A percentile compares a stretch with the other conserved stretches of the same genome.
Evolutionary conservation across 2,113 vertebrate genomes (phyloP).

Genomic region (Tupaia chinensis): DNA sequence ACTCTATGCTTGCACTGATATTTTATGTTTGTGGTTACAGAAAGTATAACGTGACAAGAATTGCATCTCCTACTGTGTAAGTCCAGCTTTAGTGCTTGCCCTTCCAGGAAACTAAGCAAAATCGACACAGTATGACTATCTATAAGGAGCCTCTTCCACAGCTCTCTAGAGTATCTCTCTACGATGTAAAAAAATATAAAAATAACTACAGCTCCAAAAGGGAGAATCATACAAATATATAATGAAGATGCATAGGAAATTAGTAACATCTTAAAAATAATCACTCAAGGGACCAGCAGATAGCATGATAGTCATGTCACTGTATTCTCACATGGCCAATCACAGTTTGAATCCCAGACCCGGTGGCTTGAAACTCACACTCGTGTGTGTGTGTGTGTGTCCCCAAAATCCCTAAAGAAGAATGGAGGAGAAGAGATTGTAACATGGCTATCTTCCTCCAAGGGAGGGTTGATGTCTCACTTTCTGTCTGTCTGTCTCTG

Average conservation of each 20-base stretch:
- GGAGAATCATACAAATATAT: neutral
- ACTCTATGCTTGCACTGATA: neutral
- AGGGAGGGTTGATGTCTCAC: no score
- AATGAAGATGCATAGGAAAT: conserved; percentile 28
- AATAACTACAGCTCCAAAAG: neutral
- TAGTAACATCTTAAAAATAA: conserved; percentile 22
- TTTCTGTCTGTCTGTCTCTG: no score
- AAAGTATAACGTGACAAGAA: neutral
- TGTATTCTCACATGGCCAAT: no score
- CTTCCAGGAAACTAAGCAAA: neutral
- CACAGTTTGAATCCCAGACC: no score
- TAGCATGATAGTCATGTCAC: no score
- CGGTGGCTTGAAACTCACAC: no score
- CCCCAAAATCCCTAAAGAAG: no score
- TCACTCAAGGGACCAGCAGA: neutral
- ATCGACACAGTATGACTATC: neutral
- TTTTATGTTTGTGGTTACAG: neutral
- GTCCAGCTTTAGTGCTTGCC: neutral
- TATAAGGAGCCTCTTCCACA: neutral
- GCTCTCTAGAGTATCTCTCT: neutral
- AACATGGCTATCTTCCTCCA: no score
- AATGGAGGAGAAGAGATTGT: no score
- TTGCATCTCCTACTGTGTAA: neutral
- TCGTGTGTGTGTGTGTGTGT: no score
- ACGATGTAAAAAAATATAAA: neutral